phyloP scores from a whole-genome alignment of 2,888 invertebrate genomes.

The Agriotes lineatus region DNA sequence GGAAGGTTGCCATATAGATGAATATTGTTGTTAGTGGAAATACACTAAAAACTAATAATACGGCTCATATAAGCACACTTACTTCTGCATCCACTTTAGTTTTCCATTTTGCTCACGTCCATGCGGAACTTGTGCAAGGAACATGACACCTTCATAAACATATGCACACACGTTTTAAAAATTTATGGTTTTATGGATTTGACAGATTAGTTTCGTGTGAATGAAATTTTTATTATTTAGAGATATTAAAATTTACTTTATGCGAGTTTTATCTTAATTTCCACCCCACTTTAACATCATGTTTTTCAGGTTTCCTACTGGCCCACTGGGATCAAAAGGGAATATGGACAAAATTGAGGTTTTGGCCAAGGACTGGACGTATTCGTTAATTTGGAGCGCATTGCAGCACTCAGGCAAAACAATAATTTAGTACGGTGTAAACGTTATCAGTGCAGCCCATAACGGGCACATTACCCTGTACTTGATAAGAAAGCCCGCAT shows the following conservation, averaged over 20 bases:
- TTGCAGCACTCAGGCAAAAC: slow-evolving; percentile 8
- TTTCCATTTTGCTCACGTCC: slow-evolving; percentile 42
- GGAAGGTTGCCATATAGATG: neutral
- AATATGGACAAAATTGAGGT: neutral
- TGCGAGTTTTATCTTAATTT: no score
- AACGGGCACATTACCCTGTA: slow-evolving; percentile 46
- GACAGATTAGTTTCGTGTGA: neutral
- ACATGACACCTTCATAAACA: slow-evolving; percentile 48
- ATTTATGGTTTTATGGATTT: neutral
- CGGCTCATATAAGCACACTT: slow-evolving; percentile 20
- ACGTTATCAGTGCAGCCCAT: slow-evolving; percentile 32
- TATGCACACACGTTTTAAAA: slow-evolving; percentile 24
- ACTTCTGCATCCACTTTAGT: slow-evolving; percentile 22
- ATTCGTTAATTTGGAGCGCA: neutral
- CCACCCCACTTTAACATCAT: no score
- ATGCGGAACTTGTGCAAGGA: slow-evolving; percentile 33
- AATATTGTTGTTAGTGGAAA: neutral
- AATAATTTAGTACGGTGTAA: slow-evolving; percentile 26
- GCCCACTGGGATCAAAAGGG: no score
- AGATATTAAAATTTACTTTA: no score
- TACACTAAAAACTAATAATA: neutral
- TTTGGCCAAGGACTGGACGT: neutral
- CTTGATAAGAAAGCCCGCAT: slow-evolving; percentile 47
- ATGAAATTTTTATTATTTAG: no score
- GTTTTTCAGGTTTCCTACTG: no score